Base-by-base conservation (phyloP, 2,797 vertebrate species). In the Parotocinclus haroldoi region DNA sequence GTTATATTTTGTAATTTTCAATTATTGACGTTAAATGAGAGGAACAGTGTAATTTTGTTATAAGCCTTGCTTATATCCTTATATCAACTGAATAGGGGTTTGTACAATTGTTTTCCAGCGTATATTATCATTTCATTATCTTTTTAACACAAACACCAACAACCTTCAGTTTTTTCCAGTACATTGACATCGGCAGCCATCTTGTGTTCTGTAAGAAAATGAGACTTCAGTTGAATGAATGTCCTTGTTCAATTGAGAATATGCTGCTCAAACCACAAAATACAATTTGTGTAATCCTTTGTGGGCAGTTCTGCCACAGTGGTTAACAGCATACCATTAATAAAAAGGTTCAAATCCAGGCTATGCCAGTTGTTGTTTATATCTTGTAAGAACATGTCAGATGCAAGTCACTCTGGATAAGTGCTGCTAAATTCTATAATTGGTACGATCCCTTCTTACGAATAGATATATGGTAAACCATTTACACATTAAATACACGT, bases 41-140 rank as follows among this genome's bases (percentile, higher is more conserved):
- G n/a, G 9, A 36, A 67, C 14, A 36, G 14, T 38, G 10, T 40
- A 54, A 40, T 16, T 13, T 51, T 56, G 53, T 51, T 66, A 38
- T 58, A 67, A 36, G 17, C 58, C 51, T 45, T 36, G 42, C 56
- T 75, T 51, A 71, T 70, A 75, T 72, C 66, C 58, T n/a, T n/a
- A n/a, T n/a, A n/a, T 45, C 37, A 38, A 37, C 53, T 63, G 54
- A 57, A 69, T 10, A 59, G 49, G 61, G 55, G 54, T 12, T n/a
- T 46, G 42, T 57, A 46, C 68, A 45, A 76, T 70, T 66, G 67
- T 61, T 64, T 76, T 71, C 70, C 44, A 19, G 44, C 45, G 1
- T 6, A 54, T 53, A 78, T 80, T 78, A 80, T 71, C 77, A 76
- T 75, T 74, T 80, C 73, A 80, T 48, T 16, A 52, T 68, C 38